These are phyloP conservation scores for Oligia latruncula DNA, from an alignment of 2,888 invertebrate species.

Conservation along the genomic window DNA sequence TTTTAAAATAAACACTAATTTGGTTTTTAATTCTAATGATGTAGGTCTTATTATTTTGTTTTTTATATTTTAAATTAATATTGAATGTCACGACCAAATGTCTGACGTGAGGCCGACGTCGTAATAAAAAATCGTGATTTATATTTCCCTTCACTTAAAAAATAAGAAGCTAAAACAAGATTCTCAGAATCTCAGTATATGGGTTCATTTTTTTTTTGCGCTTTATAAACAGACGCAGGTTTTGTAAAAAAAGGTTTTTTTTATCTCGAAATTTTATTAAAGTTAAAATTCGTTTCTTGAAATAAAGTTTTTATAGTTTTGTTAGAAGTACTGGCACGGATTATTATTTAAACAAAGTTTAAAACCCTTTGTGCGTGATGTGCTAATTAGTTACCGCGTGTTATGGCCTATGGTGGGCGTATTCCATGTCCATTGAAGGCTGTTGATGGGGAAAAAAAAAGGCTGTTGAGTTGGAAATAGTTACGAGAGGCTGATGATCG, in stretches of 20 bases:
- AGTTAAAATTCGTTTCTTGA: slow-evolving; percentile 22
- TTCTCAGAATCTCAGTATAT: slow-evolving; percentile 65
- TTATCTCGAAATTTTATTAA: slow-evolving; percentile 29
- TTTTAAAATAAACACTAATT: slow-evolving; percentile 22
- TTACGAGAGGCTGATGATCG: neutral
- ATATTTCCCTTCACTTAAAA: slow-evolving; percentile 69
- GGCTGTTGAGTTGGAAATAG: neutral
- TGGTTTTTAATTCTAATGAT: slow-evolving; percentile 30
- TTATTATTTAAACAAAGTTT: slow-evolving; percentile 8
- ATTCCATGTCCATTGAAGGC: neutral
- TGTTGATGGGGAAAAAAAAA: neutral
- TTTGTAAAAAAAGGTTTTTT: slow-evolving; percentile 29
- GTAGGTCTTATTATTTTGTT: slow-evolving; percentile 35
- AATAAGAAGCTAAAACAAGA: slow-evolving; percentile 53
- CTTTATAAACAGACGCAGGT: slow-evolving; percentile 29
- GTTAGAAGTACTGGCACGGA: neutral
- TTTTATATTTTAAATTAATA: slow-evolving; percentile 55
- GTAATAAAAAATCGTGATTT: slow-evolving; percentile 69
- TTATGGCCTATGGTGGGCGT: neutral
- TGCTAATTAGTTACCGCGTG: neutral
- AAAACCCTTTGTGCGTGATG: slow-evolving; percentile 21
- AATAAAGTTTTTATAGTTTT: slow-evolving; percentile 19
- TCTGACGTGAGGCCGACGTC: slow-evolving; percentile 52
- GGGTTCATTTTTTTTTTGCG: slow-evolving; percentile 52
- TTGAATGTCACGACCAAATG: slow-evolving; percentile 67